phyloP scores from a whole-genome alignment of 2,888 invertebrate genomes.

The Drosophila fungiperda region DNA sequence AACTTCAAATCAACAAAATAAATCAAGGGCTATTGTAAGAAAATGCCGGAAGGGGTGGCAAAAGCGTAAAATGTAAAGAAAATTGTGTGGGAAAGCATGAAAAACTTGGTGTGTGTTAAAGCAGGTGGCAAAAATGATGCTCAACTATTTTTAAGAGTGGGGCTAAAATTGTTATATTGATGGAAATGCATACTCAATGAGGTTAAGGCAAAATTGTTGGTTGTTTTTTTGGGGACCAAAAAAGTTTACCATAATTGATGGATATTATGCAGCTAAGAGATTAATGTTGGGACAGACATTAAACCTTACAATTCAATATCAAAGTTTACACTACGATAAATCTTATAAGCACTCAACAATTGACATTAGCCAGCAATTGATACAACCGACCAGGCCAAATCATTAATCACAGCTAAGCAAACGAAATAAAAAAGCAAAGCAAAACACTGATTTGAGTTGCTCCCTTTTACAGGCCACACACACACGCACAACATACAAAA shows the following conservation, averaged over 20 bases:
- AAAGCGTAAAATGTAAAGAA: not conserved
- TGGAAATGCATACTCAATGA: slow-evolving; percentile 47
- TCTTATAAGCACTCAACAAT: slow-evolving; percentile 7
- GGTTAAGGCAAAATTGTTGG: slow-evolving; percentile 19
- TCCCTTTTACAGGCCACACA: not conserved
- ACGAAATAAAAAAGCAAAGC: not conserved
- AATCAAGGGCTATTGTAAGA: not conserved
- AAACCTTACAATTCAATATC: slow-evolving; percentile 28
- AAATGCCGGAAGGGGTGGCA: not conserved
- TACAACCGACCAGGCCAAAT: slow-evolving; percentile 15
- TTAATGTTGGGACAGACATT: slow-evolving; percentile 35
- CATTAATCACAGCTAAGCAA: slow-evolving; percentile 43
- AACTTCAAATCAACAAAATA: not conserved
- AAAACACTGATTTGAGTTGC: not conserved
- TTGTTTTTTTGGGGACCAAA: not conserved
- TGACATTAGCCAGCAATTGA: slow-evolving; percentile 31
- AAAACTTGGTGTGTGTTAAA: slow-evolving; percentile 24
- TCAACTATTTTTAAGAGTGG: slow-evolving; percentile 37
- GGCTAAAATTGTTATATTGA: slow-evolving; percentile 9
- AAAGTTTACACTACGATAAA: slow-evolving; percentile 37
- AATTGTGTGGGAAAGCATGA: slow-evolving; percentile 16
- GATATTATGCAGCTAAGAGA: slow-evolving; percentile 36
- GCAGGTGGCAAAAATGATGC: slow-evolving; percentile 43
- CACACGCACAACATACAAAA: not conserved
- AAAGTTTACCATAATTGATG: slow-evolving; percentile 44